phyloP scores from a whole-genome alignment of 2,113 vertebrate species.

The Spilogale gracilis region DNA sequence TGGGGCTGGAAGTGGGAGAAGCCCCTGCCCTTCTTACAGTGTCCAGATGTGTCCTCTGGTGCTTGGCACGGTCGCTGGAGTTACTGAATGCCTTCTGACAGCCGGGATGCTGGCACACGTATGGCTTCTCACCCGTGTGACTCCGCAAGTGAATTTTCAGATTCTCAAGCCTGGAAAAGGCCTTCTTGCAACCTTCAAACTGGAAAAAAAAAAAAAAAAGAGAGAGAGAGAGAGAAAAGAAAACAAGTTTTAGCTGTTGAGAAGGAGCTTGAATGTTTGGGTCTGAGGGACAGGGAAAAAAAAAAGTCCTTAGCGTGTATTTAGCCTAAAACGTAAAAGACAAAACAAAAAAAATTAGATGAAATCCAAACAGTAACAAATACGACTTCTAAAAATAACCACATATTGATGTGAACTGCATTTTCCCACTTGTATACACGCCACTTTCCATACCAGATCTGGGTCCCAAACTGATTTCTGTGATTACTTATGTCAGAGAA shows the following conservation, averaged over 20 bases:
- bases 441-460: conserved; percentile 73
- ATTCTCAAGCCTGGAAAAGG: conserved; percentile 98
- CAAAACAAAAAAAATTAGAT: conserved; percentile 47
- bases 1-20: conserved; percentile 3
- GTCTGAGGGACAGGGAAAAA: neutral
- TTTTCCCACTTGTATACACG: conserved; percentile 68
- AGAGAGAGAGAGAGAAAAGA: neutral
- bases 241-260: conserved; percentile 63
- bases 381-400: conserved; percentile 73
- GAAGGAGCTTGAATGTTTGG: conserved; percentile 1
- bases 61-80: conserved; percentile 98
- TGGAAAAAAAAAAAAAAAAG: conserved; percentile 82
- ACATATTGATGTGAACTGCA: conserved; percentile 60
- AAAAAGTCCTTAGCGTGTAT: conserved; percentile 30
- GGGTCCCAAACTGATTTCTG: conserved; percentile 74
- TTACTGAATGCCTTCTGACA: conserved; percentile 99
- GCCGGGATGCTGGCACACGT: conserved; percentile 95
- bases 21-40: conserved; percentile 87
- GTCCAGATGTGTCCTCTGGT: conserved; percentile 97
- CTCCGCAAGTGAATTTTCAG: conserved; percentile 98
- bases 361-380: conserved; percentile 62
- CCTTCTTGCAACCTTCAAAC: conserved; percentile 98
- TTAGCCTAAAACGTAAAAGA: neutral
- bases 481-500: conserved; percentile 81
- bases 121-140: conserved; percentile 98